These are phyloP conservation scores for Astyanax mexicanus DNA, from an alignment of 2,797 vertebrate genomes.

Conservation along the genomic window DNA sequence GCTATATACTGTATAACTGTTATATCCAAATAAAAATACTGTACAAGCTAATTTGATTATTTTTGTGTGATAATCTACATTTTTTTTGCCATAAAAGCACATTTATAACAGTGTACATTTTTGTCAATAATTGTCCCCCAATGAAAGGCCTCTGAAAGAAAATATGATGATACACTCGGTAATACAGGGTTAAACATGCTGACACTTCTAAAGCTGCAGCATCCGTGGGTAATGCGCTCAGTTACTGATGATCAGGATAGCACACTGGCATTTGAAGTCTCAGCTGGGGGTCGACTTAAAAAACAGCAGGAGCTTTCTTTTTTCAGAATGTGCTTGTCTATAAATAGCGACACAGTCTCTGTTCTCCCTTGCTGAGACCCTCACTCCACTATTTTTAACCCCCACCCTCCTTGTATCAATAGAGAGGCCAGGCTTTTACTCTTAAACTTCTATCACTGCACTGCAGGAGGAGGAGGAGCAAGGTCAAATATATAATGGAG, in stretches of 20 bases:
- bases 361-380: constrained; percentile 65
- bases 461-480: constrained; percentile 47
- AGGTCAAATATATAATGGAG: constrained; percentile 53
- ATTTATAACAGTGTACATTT: too few relatives aligned
- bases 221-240: constrained; percentile 1
- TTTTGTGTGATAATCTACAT: too few relatives aligned
- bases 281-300: constrained; percentile 61
- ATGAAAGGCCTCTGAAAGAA: background rate
- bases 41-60: too few relatives aligned
- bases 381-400: constrained; percentile 72
- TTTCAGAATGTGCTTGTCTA: constrained; percentile 65
- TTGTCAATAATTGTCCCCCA: too few relatives aligned
- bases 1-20: too few relatives aligned
- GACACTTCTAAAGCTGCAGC: constrained; percentile 7
- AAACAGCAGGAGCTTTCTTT: constrained; percentile 67
- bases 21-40: too few relatives aligned
- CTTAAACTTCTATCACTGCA: constrained; percentile 66
- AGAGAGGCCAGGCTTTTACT: constrained; percentile 53
- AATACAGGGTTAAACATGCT: background rate
- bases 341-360: constrained; percentile 70
- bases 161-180: background rate
- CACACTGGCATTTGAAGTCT: constrained; percentile 64
- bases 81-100: too few relatives aligned
- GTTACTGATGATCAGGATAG: constrained; percentile 51
- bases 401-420: constrained; percentile 60